These are phyloP conservation scores for Mayetiola destructor DNA, from an alignment of 2,888 invertebrate genomes.

Conservation along the genomic window DNA sequence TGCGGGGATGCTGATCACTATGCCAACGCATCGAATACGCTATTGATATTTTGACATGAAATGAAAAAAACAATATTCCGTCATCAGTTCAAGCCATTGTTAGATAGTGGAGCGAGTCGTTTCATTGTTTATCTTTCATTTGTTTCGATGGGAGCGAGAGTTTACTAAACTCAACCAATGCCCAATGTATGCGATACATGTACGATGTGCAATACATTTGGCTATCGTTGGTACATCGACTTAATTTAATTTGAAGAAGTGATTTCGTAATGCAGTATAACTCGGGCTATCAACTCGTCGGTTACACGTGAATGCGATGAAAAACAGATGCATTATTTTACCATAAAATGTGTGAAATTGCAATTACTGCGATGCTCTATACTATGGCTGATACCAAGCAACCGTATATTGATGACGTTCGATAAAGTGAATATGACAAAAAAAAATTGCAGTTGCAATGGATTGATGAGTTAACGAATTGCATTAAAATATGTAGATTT, in stretches of 20 bases:
- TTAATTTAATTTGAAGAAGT: conserved; percentile 6
- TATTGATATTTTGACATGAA: too few species aligned
- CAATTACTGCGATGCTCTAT: background rate
- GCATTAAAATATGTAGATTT: conserved; percentile 12
- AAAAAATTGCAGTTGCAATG: background rate
- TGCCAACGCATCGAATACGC: background rate
- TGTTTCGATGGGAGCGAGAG: too few species aligned
- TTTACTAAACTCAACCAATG: background rate
- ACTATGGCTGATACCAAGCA: too few species aligned
- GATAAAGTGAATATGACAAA: too few species aligned
- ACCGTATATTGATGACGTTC: too few species aligned
- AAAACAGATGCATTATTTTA: background rate
- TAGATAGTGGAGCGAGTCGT: background rate
- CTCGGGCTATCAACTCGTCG: background rate
- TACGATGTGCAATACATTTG: too few species aligned
- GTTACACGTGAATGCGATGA: background rate
- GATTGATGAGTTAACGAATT: background rate
- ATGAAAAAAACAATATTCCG: background rate
- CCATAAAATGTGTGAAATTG: conserved; percentile 2
- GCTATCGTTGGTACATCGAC: too few species aligned
- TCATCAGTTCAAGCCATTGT: background rate
- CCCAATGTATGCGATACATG: too few species aligned
- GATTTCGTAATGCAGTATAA: background rate
- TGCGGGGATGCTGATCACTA: too few species aligned
- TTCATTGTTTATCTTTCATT: background rate